Base-by-base conservation (phyloP, 1,140 invertebrate genomes). In the Tetramorium parvispinum region DNA sequence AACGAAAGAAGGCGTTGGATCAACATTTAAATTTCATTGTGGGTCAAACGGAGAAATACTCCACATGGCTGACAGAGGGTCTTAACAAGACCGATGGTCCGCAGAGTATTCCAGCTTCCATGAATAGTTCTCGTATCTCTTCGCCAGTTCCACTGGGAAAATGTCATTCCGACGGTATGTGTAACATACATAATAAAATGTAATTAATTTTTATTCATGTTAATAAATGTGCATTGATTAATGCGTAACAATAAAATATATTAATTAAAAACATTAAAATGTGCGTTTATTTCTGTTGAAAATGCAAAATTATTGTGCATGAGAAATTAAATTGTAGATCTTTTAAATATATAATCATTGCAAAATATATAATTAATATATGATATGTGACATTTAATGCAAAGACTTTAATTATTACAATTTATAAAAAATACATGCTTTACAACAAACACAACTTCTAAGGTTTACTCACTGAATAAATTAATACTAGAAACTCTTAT, bases 11-110 rank as follows among this genome's bases (percentile, higher is more conserved):
- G 92, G 98, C 98, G 0, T 96, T 99, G 59, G 99, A 99, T 96
- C 97, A 99, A 89, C 99, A 99, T 95, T 96, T 99, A 27, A 99
- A 98, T 94, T 99, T 99, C 93, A 99, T 99, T 92, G 99, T 99
- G 63, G 99, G 99, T 95, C 98, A 99, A 95, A 99, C 99, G 0
- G 99, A 99, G 95, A 99, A 99, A 93, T 99, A 99, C 96, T 99
- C 99, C 37, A 97, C 98, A 3, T 97, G 98, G 95, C 94, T 99
- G 46, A 98, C 98, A 10, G 98, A 98, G 94, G 97, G 97, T 77
- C 97, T 98, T 95, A 97, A 97, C 91, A 97, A 97, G 93, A 95
- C 96, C n/a, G 94, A 95, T 51, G 94, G 94, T 24, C 90, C 86
- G 79, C 94, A 94, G 81, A 95, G 93, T 89, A 92, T 95, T 79